These are phyloP conservation scores for Enteromius paludinosus DNA, from an alignment of 2,797 vertebrate species.

Conservation along the genomic window DNA sequence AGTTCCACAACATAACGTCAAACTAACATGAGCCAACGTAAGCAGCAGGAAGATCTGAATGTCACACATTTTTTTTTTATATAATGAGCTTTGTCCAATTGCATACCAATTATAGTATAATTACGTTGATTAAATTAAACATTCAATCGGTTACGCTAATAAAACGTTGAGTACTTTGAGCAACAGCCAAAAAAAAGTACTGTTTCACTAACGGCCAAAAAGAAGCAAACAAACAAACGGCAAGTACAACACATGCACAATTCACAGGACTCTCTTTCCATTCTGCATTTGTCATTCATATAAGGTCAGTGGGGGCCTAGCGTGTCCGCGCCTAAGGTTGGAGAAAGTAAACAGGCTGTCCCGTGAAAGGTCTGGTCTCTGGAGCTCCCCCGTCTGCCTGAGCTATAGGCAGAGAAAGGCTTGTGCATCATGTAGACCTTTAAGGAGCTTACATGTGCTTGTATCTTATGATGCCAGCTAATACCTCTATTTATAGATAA, in stretches of 20 bases:
- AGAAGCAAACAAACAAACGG: background rate
- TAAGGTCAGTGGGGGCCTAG: constrained; percentile 38
- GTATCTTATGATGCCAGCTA: constrained; percentile 74
- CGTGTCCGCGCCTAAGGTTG: constrained; percentile 20
- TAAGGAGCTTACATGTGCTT: constrained; percentile 72
- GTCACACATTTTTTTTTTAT: background rate
- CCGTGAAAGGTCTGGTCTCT: constrained; percentile 44
- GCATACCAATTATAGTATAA: background rate
- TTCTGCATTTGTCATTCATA: constrained; percentile 45
- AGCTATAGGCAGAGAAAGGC: constrained; percentile 57
- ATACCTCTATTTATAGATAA: constrained; percentile 82
- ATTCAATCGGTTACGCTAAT: background rate
- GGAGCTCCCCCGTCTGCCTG: constrained; percentile 38
- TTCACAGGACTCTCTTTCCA: constrained; percentile 6
- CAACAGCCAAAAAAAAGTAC: background rate
- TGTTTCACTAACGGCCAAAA: background rate
- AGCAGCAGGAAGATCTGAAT: background rate
- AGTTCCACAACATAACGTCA: background rate
- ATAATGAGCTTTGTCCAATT: background rate
- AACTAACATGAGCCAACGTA: background rate
- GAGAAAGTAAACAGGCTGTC: constrained; percentile 56
- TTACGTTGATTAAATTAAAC: background rate
- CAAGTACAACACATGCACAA: constrained; percentile 13
- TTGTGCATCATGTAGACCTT: constrained; percentile 60
- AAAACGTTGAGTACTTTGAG: background rate